phyloP scores from a whole-genome alignment of 2,113 vertebrate species.

The Pomatostomus ruficeps region DNA sequence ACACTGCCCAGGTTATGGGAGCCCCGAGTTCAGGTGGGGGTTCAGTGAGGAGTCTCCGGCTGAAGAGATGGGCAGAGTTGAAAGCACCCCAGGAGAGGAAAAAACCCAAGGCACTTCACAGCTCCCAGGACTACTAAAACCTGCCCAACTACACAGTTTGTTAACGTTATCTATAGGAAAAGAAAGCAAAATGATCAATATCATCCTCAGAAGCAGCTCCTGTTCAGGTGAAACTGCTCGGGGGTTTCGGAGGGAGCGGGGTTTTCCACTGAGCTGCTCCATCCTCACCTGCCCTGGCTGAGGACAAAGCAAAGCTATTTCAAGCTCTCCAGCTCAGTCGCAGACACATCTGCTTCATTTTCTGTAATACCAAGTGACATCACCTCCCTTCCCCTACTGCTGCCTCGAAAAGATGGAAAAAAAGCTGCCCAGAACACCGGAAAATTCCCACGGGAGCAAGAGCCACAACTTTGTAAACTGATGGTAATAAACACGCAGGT shows the following conservation, averaged over 20 bases:
- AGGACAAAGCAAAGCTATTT: neutral
- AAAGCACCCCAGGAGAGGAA: neutral
- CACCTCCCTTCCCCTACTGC: neutral
- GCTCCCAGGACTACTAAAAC: neutral
- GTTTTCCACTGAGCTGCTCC: neutral
- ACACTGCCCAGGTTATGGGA: neutral
- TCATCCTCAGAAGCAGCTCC: neutral
- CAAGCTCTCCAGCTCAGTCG: neutral
- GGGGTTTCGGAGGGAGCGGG: neutral
- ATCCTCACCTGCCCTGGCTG: neutral
- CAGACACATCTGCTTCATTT: neutral
- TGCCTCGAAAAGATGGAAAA: neutral
- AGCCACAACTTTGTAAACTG: neutral
- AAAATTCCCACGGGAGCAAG: neutral
- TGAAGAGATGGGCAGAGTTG: neutral
- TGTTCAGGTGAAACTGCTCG: neutral
- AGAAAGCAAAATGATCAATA: neutral
- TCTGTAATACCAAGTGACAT: neutral
- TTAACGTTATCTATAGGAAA: neutral
- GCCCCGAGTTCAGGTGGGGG: neutral
- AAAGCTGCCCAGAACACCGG: neutral
- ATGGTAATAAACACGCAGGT: accelerated
- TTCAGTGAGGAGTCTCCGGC: neutral
- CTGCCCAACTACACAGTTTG: neutral
- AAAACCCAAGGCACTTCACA: neutral